A percentile compares a stretch with the other conserved stretches of the same genome.
Conservation (phyloP, 2,113 vertebrate genomes). For the Cardinalis cardinalis region DNA sequence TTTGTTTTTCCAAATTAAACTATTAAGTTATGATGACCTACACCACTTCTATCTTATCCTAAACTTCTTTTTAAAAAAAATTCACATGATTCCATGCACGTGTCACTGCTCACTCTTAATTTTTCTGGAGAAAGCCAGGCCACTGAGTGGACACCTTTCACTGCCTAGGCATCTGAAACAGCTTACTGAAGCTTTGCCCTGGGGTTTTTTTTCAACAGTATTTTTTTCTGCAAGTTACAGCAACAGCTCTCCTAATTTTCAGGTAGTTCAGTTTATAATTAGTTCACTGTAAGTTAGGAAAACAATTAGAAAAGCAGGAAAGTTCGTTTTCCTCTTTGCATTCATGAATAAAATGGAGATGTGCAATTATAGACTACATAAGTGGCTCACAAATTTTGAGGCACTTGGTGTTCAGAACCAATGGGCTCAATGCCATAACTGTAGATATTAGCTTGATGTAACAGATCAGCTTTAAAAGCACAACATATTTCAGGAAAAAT, state of each 20-base stretch:
- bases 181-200: background rate
- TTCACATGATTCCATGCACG: rapidly evolving
- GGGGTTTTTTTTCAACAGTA: background rate
- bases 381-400: background rate
- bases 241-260: background rate
- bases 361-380: background rate
- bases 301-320: background rate
- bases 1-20: background rate
- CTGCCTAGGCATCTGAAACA: background rate
- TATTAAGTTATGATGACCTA: background rate
- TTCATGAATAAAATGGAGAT: background rate
- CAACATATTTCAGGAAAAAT: background rate
- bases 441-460: background rate
- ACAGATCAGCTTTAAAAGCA: background rate
- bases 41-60: background rate
- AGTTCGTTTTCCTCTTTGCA: background rate
- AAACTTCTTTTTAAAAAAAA: background rate
- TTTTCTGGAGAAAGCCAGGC: background rate
- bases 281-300: background rate
- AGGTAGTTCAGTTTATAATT: background rate
- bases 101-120: background rate
- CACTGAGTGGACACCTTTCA: background rate
- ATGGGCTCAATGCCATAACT: background rate
- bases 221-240: background rate
- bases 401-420: background rate